These are phyloP conservation scores for Fragum fragum DNA, from an alignment of 2,888 invertebrate species.

Conservation along the genomic window DNA sequence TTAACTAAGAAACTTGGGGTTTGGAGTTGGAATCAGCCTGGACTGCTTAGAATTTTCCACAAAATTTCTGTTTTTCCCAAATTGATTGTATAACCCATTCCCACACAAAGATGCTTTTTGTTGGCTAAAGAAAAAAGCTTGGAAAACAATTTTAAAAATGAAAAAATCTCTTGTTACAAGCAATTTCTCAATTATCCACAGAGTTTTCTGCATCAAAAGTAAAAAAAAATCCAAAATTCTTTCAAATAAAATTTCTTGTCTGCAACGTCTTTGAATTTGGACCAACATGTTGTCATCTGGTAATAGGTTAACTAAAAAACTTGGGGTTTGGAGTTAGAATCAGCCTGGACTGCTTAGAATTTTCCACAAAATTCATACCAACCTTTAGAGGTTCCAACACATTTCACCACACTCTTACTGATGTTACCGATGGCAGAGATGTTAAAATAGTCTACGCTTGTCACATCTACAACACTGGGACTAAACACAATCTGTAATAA, in stretches of 20 bases:
- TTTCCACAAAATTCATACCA: background rate
- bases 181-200: slow-evolving; percentile 14
- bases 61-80: too few species aligned
- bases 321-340: too few species aligned
- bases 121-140: too few species aligned
- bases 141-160: slow-evolving; percentile 6
- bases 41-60: too few species aligned
- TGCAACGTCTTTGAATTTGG: slow-evolving; percentile 1
- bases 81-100: too few species aligned
- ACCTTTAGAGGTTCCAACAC: slow-evolving; percentile 84
- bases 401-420: slow-evolving; percentile 84
- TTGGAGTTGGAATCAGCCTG: too few species aligned
- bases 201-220: background rate
- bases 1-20: too few species aligned
- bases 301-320: background rate
- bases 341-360: background rate
- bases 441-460: slow-evolving; percentile 84
- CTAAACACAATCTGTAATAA: slow-evolving; percentile 80
- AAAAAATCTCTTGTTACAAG: slow-evolving; percentile 1
- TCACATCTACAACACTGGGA: slow-evolving; percentile 80
- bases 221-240: background rate
- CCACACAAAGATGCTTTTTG: too few species aligned
- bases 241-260: background rate
- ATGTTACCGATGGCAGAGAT: slow-evolving; percentile 84
- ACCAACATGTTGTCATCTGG: background rate